phyloP scores from a whole-genome alignment of 1,140 invertebrate genomes.

The Drosophila asahinai region DNA sequence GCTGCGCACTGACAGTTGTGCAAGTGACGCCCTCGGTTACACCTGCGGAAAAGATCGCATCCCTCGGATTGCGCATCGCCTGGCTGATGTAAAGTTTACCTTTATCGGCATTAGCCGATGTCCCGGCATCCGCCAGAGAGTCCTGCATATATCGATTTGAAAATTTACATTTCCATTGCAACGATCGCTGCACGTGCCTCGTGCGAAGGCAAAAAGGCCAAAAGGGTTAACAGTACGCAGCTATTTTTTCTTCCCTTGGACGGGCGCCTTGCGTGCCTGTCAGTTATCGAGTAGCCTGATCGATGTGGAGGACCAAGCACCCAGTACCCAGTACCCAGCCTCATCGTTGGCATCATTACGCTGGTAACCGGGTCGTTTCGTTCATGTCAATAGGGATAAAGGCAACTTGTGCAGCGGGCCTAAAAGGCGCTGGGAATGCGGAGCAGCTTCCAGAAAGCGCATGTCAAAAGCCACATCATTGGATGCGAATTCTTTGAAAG shows the following conservation, averaged over 20 bases:
- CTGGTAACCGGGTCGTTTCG: constrained; percentile 62
- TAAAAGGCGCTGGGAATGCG: constrained; percentile 26
- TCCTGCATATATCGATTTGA: constrained; percentile 73
- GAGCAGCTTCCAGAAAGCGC: constrained; percentile 68
- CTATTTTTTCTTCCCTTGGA: constrained; percentile 20
- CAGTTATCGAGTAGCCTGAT: constrained; percentile 62
- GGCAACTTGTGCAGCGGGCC: constrained; percentile 37
- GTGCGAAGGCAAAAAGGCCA: constrained; percentile 3
- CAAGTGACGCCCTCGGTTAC: constrained; percentile 79
- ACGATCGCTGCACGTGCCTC: constrained; percentile 55
- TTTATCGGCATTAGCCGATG: constrained; percentile 67
- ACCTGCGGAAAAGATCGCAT: constrained; percentile 59
- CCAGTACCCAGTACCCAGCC: constrained; percentile 6
- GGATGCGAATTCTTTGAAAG: accelerated
- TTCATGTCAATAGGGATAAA: constrained; percentile 79
- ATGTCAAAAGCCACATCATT: constrained; percentile 2
- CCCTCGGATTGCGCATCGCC: constrained; percentile 40
- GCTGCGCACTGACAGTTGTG: constrained; percentile 53
- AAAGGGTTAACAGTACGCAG: constrained; percentile 27
- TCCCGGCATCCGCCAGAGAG: constrained; percentile 49
- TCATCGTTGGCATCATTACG: constrained; percentile 23
- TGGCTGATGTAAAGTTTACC: constrained; percentile 43
- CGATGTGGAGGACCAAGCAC: constrained; percentile 52
- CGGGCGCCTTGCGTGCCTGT: constrained; percentile 79
- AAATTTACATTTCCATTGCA: constrained; percentile 72